Evolutionary conservation across 2,888 invertebrate species (phyloP).

Genomic region (Heliconius ethilla): DNA sequence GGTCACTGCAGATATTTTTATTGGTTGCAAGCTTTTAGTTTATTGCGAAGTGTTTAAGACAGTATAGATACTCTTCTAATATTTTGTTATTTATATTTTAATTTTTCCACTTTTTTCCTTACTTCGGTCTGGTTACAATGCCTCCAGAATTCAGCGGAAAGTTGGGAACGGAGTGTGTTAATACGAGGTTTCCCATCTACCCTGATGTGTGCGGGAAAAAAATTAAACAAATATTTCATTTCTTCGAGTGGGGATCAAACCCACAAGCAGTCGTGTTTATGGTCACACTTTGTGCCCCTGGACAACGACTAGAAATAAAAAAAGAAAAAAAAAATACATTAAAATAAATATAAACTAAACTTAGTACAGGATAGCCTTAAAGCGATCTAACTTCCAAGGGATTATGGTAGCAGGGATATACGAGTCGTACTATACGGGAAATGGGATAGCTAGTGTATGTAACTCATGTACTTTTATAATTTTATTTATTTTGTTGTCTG

Average conservation of each 20-base stretch:
- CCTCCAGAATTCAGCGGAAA: no score
- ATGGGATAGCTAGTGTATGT: conserved; percentile 26
- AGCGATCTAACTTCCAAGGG: conserved; percentile 29
- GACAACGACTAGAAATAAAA: no score
- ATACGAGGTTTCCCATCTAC: no score
- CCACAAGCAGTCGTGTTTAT: no score
- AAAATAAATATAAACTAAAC: neutral
- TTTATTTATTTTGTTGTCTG: conserved; percentile 15
- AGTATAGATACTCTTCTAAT: neutral
- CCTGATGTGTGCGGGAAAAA: no score
- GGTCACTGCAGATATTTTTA: conserved; percentile 21
- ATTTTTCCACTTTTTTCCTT: no score
- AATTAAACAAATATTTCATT: no score
- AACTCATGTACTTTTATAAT: conserved; percentile 34
- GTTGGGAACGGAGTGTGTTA: no score
- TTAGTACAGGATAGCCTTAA: conserved; percentile 22
- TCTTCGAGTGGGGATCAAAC: no score
- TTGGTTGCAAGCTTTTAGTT: conserved; percentile 21
- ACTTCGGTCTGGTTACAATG: no score
- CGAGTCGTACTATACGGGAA: conserved; percentile 24
- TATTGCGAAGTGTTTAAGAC: conserved; percentile 14
- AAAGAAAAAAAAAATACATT: neutral
- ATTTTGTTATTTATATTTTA: neutral
- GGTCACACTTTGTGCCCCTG: no score
- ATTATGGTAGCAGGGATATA: conserved; percentile 41